Conservation (phyloP, 2,888 invertebrate species). For the Leistus spinibarbis region DNA sequence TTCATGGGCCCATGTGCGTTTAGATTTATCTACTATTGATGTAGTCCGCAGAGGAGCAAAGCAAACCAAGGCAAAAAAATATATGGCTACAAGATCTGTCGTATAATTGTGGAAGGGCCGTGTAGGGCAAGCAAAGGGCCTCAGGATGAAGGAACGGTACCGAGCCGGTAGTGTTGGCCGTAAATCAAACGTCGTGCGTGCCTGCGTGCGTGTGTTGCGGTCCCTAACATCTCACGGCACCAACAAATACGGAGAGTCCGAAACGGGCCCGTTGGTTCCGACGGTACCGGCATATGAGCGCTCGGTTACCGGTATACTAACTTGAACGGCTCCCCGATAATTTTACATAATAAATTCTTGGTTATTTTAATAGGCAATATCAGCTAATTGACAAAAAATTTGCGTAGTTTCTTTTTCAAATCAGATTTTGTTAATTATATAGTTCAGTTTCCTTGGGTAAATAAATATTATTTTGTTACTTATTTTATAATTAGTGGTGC, state of each 20-base stretch:
- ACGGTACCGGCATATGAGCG: not conserved
- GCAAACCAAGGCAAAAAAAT: conserved; percentile 5
- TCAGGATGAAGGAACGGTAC: not conserved
- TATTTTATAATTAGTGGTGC: too few relatives aligned
- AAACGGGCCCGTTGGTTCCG: conserved; percentile 12
- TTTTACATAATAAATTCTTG: not conserved
- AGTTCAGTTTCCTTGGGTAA: too few relatives aligned
- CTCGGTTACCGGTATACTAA: conserved; percentile 7
- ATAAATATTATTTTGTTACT: too few relatives aligned
- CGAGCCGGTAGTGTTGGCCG: conserved; percentile 17
- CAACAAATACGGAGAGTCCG: not conserved
- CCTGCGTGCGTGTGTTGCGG: not conserved
- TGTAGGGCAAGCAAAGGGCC: conserved; percentile 8
- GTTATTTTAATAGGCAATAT: not conserved
- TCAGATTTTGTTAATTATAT: too few relatives aligned
- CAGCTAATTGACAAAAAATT: not conserved
- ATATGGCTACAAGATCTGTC: conserved; percentile 17
- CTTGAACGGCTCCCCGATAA: not conserved
- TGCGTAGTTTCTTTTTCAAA: too few relatives aligned
- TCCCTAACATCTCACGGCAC: not conserved
- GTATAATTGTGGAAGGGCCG: conserved; percentile 34
- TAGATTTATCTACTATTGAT: conserved; percentile 27
- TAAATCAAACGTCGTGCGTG: conserved; percentile 18
- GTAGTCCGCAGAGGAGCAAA: conserved; percentile 15
- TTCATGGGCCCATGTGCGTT: conserved; percentile 4